These are phyloP conservation scores for Orthosia gothica DNA, from an alignment of 2,888 invertebrate species.

Conservation along the genomic window DNA sequence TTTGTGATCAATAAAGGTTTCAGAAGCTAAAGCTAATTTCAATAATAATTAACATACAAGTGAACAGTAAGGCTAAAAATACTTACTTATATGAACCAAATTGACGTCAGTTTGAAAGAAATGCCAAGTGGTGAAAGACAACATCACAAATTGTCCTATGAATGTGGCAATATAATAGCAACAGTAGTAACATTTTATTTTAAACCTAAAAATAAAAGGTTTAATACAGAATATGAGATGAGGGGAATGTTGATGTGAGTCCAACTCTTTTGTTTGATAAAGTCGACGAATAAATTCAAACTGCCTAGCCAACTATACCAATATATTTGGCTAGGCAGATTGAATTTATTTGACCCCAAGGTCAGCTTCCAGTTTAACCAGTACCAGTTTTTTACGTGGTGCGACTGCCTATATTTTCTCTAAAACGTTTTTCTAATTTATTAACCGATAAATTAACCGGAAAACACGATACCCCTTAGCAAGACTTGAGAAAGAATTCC, in stretches of 20 bases:
- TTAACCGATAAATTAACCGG: too few relatives aligned
- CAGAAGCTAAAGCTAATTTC: neutral
- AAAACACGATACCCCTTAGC: too few relatives aligned
- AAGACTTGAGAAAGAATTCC: too few relatives aligned
- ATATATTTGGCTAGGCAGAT: too few relatives aligned
- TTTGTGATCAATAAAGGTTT: neutral
- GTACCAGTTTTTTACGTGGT: too few relatives aligned
- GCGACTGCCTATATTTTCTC: too few relatives aligned
- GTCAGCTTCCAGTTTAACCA: too few relatives aligned
- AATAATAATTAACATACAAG: neutral
- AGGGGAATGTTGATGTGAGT: neutral
- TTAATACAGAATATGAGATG: neutral
- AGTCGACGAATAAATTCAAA: too few relatives aligned
- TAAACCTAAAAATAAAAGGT: slow-evolving; percentile 46
- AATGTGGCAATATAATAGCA: slow-evolving; percentile 64
- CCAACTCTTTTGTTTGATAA: too few relatives aligned
- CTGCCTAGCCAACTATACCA: too few relatives aligned
- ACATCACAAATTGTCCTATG: slow-evolving; percentile 60
- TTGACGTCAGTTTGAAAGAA: slow-evolving; percentile 61
- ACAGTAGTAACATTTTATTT: slow-evolving; percentile 65
- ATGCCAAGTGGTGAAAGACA: slow-evolving; percentile 50
- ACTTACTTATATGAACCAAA: slow-evolving; percentile 70
- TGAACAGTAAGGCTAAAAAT: neutral
- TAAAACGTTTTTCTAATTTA: too few relatives aligned
- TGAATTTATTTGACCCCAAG: too few relatives aligned